Percentiles rank a stretch among this genome's conserved stretches.
Evolutionary conservation across 30 jellyfish, hydroid and myxozoan genomes (phyloP).

Genomic region (Pelagia noctiluca): DNA sequence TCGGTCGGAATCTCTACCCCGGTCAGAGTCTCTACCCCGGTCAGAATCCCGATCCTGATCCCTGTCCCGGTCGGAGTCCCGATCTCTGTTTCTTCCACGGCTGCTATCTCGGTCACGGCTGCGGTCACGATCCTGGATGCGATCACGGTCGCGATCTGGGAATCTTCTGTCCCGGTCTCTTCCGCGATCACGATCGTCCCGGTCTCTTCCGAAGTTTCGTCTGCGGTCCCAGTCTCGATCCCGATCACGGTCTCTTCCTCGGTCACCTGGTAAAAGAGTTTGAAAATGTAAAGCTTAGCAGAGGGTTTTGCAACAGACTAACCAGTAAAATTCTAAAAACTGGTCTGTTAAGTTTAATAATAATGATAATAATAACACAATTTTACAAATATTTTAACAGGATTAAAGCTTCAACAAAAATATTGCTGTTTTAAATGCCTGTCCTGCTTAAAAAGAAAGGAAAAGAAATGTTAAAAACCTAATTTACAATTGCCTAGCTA

Average conservation of each 20-base stretch:
- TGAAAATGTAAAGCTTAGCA: background rate
- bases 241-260: slow-evolving; percentile 49
- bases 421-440: no score
- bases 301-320: background rate
- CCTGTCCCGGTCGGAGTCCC: slow-evolving; percentile 31
- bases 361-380: background rate
- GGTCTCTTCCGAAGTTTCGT: slow-evolving; percentile 64
- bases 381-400: no score
- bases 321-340: background rate
- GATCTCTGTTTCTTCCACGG: slow-evolving; percentile 6
- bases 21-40: slow-evolving; percentile 61
- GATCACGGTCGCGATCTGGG: slow-evolving; percentile 60
- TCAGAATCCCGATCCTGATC: slow-evolving; percentile 56
- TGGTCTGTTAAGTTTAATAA: background rate
- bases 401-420: no score
- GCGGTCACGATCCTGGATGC: slow-evolving; percentile 33
- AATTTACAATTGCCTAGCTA: no score
- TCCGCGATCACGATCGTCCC: slow-evolving; percentile 36
- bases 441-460: no score
- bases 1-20: slow-evolving; percentile 51
- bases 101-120: slow-evolving; percentile 10
- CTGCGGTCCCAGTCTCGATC: slow-evolving; percentile 69
- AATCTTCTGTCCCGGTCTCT: slow-evolving; percentile 69
- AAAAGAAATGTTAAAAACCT: no score
- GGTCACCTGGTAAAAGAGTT: background rate